Evolutionary conservation across 1,140 invertebrate species (phyloP).

Genomic region (Bathynomus jamesi): DNA sequence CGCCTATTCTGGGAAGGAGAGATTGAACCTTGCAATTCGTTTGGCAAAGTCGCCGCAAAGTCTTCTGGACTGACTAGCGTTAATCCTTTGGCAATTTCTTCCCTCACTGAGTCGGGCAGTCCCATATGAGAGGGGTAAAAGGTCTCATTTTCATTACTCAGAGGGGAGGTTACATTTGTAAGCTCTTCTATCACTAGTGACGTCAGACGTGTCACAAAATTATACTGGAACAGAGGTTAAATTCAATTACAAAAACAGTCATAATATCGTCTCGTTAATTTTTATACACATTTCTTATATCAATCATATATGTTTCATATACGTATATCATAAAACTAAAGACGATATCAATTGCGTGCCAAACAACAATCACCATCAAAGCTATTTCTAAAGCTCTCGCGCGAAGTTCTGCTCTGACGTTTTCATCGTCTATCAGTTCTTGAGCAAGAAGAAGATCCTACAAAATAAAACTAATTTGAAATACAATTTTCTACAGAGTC

Average conservation of each 20-base stretch:
- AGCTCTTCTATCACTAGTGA: not conserved
- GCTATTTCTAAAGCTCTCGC: conserved; percentile 5
- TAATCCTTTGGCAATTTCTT: not conserved
- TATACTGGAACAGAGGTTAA: not conserved
- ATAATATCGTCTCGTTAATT: too few relatives aligned
- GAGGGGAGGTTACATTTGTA: too few relatives aligned
- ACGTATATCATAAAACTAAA: too few relatives aligned
- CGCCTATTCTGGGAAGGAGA: conserved; percentile 9
- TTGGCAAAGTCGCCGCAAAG: conserved; percentile 4
- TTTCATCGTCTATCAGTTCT: not conserved
- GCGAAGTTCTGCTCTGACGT: not conserved
- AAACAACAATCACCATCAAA: not conserved
- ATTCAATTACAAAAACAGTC: too few relatives aligned
- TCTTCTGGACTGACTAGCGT: conserved; percentile 8
- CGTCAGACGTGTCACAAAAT: not conserved
- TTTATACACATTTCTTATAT: too few relatives aligned
- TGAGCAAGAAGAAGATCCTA: conserved; percentile 4
- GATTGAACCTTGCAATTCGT: not conserved
- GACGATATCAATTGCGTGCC: too few relatives aligned
- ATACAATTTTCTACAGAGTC: too few relatives aligned
- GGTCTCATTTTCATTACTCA: too few relatives aligned
- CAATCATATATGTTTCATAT: too few relatives aligned
- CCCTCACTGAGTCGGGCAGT: not conserved
- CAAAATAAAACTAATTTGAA: too few relatives aligned
- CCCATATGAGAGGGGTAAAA: too few relatives aligned